phyloP scores from a whole-genome alignment of 2,888 invertebrate species.

The Orgyia antiqua region DNA sequence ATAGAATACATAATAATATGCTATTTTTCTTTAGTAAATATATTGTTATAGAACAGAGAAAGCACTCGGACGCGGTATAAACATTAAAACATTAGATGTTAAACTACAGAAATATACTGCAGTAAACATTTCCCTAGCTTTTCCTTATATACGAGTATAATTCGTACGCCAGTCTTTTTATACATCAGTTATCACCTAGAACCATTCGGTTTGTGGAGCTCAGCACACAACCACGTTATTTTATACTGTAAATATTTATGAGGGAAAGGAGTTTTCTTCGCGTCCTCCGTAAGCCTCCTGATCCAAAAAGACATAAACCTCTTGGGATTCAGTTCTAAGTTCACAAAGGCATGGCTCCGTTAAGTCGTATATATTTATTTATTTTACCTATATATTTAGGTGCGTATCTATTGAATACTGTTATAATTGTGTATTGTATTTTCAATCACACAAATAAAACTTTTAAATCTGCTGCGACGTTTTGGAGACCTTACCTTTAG shows the following conservation, averaged over 20 bases:
- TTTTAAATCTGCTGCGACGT: neutral
- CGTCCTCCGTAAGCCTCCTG: slow-evolving; percentile 68
- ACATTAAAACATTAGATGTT: no score
- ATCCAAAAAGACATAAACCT: slow-evolving; percentile 76
- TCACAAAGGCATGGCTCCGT: slow-evolving; percentile 62
- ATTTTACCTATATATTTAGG: slow-evolving; percentile 22
- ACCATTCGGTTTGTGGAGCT: slow-evolving; percentile 54
- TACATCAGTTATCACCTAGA: slow-evolving; percentile 64
- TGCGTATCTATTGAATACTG: slow-evolving; percentile 28
- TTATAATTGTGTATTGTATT: slow-evolving; percentile 17
- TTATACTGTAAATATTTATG: slow-evolving; percentile 78
- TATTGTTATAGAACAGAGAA: no score
- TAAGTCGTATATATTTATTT: slow-evolving; percentile 40
- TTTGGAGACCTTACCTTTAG: no score
- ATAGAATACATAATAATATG: no score
- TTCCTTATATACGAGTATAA: no score
- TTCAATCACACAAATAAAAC: slow-evolving; percentile 1
- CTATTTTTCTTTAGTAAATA: no score
- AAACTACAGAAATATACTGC: no score
- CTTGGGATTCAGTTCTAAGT: slow-evolving; percentile 69
- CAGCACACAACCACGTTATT: slow-evolving; percentile 67
- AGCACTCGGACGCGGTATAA: no score
- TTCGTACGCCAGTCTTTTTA: no score
- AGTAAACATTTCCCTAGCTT: no score
- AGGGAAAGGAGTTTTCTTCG: slow-evolving; percentile 62